These are phyloP conservation scores for Oceanites oceanicus DNA, from an alignment of 2,113 vertebrate species.

Conservation along the genomic window DNA sequence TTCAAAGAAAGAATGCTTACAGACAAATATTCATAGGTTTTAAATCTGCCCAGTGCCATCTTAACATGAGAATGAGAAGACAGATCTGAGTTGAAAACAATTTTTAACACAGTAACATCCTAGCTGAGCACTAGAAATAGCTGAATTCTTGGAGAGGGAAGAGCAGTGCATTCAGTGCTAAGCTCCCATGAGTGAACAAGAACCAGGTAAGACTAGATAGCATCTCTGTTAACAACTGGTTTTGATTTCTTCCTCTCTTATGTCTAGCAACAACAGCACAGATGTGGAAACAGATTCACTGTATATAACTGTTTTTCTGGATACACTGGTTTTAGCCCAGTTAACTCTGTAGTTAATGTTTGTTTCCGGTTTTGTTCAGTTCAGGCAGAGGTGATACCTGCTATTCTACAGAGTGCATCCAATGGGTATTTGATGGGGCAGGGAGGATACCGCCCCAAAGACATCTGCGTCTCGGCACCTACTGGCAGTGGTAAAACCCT, in stretches of 20 bases:
- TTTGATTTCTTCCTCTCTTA: not conserved
- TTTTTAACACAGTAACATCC: not conserved
- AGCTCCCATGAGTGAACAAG: not conserved
- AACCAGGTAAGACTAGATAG: not conserved
- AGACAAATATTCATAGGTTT: not conserved
- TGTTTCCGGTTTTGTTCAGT: conserved; percentile 70
- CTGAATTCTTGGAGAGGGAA: not conserved
- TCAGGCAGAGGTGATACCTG: conserved; percentile 91
- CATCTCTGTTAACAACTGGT: not conserved
- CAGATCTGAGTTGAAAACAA: not conserved
- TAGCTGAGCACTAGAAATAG: not conserved
- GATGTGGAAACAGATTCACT: not conserved
- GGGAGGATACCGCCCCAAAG: conserved; percentile 86
- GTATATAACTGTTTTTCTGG: not conserved
- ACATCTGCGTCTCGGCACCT: conserved; percentile 93
- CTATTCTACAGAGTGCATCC: conserved; percentile 79
- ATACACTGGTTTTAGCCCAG: not conserved
- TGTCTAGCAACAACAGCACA: not conserved
- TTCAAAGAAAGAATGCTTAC: not conserved
- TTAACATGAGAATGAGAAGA: not conserved
- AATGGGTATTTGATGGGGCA: conserved; percentile 79
- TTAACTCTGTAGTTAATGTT: not conserved
- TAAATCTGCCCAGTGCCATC: not conserved
- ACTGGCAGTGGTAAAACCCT: conserved; percentile 97
- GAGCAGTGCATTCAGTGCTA: not conserved